phyloP scores from a whole-genome alignment of 1,140 invertebrate species.

The Papilio polytes region DNA sequence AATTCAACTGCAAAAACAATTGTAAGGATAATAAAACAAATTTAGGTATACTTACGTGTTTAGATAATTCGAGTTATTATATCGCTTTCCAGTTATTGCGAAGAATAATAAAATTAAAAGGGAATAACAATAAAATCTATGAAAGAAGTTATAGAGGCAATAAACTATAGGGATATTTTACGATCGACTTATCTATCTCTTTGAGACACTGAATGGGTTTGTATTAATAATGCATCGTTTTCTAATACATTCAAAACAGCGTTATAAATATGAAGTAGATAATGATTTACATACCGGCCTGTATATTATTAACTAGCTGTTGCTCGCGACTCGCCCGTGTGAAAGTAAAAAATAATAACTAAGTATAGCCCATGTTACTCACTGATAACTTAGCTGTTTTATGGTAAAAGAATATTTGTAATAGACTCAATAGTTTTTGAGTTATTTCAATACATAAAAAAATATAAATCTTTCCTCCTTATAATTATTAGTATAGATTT shows the following conservation, averaged over 20 bases:
- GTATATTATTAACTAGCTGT: not conserved
- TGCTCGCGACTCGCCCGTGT: too few species aligned
- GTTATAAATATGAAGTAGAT: not conserved
- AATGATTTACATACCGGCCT: not conserved
- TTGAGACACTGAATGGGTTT: not conserved
- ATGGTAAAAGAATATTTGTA: too few species aligned
- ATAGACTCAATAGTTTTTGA: too few species aligned
- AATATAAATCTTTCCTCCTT: not conserved
- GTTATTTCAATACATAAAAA: too few species aligned
- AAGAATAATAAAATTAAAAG: conserved; percentile 24
- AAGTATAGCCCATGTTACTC: too few species aligned
- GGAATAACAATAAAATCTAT: conserved; percentile 21
- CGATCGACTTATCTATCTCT: conserved; percentile 18
- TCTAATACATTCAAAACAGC: conserved; percentile 9
- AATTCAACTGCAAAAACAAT: not conserved
- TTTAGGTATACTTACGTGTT: not conserved
- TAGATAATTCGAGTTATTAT: not conserved
- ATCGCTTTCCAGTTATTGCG: conserved; percentile 12
- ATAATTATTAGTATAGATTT: not conserved
- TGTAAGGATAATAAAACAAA: not conserved
- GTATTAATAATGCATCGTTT: conserved; percentile 7
- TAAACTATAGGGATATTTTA: conserved; percentile 1
- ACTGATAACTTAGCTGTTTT: too few species aligned
- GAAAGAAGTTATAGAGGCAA: conserved; percentile 19
- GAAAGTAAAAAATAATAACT: too few species aligned